Percentiles rank a stretch among this genome's conserved stretches.
Conservation (phyloP, 1,140 invertebrate genomes). For the Zaprionus davidi region DNA sequence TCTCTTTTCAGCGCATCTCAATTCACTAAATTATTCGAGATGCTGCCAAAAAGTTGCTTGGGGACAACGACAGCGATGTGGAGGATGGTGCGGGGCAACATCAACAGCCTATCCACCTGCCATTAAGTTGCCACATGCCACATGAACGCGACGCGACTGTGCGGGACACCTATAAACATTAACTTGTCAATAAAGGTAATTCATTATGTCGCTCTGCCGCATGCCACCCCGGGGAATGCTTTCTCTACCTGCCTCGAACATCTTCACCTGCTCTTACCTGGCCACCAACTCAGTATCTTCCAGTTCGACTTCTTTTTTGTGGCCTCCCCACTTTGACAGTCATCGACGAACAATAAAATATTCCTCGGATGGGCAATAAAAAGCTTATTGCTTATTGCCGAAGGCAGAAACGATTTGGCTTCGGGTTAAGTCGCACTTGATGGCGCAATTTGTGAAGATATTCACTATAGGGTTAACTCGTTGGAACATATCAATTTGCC, state of each 20-base stretch:
- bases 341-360: slow-evolving; percentile 70
- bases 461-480: neutral
- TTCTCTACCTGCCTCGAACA: slow-evolving; percentile 26
- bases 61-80: slow-evolving; percentile 47
- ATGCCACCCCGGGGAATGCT: slow-evolving; percentile 46
- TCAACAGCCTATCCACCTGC: slow-evolving; percentile 79
- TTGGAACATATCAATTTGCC: neutral
- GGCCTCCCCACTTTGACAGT: slow-evolving; percentile 51
- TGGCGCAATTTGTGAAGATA: neutral
- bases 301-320: neutral
- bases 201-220: slow-evolving; percentile 80
- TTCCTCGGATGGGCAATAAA: slow-evolving; percentile 71
- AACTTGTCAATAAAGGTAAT: slow-evolving; percentile 84
- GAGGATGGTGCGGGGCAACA: slow-evolving; percentile 21
- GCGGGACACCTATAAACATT: slow-evolving; percentile 80
- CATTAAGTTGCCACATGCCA: slow-evolving; percentile 55
- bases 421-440: neutral
- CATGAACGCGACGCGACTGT: slow-evolving; percentile 14
- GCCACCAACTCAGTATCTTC: slow-evolving; percentile 8
- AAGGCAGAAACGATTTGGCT: slow-evolving; percentile 10
- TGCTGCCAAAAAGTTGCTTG: slow-evolving; percentile 54
- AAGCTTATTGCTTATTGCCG: slow-evolving; percentile 68
- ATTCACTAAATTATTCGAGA: slow-evolving; percentile 71
- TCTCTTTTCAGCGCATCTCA: slow-evolving; percentile 1
- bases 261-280: slow-evolving; percentile 1